These are phyloP conservation scores for Criorhina ranunculi DNA, from an alignment of 2,888 invertebrate genomes.

Conservation along the genomic window DNA sequence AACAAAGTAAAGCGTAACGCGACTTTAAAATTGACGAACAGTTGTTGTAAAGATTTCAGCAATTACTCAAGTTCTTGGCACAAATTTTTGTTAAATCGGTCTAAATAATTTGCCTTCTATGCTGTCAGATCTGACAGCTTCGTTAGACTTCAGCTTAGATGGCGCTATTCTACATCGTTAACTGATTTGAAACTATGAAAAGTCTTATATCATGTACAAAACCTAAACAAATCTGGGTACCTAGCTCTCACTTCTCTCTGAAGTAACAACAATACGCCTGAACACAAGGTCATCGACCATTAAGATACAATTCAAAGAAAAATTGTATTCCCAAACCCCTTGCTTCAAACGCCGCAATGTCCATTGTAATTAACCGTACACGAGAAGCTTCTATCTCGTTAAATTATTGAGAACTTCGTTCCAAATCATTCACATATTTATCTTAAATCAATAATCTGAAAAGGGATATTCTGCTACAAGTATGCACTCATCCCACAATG, in stretches of 20 bases:
- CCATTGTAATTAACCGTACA: conserved; percentile 9
- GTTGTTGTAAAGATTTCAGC: too few relatives aligned
- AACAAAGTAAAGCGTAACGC: too few relatives aligned
- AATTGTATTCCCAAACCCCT: conserved; percentile 12
- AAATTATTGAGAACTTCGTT: conserved; percentile 31
- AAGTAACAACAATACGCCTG: not conserved
- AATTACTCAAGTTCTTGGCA: too few relatives aligned
- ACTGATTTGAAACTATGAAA: too few relatives aligned
- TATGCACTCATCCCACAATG: conserved; percentile 33
- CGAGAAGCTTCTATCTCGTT: conserved; percentile 7
- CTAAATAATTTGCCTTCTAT: too few relatives aligned
- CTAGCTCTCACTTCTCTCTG: not conserved
- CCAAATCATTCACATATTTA: conserved; percentile 43
- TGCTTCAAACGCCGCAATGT: conserved; percentile 4
- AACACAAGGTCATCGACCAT: conserved; percentile 44
- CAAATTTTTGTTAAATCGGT: too few relatives aligned
- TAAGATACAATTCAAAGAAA: conserved; percentile 11
- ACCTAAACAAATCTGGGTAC: too few relatives aligned
- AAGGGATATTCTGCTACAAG: conserved; percentile 49
- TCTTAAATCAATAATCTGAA: conserved; percentile 48
- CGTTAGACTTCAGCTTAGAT: too few relatives aligned
- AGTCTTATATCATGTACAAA: too few relatives aligned
- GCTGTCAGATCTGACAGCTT: too few relatives aligned
- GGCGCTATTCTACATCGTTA: too few relatives aligned
- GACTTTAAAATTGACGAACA: too few relatives aligned